Percentiles rank a stretch among this genome's conserved stretches.
Conservation (phyloP, 2,888 invertebrate species). For the Maniola hyperantus region DNA sequence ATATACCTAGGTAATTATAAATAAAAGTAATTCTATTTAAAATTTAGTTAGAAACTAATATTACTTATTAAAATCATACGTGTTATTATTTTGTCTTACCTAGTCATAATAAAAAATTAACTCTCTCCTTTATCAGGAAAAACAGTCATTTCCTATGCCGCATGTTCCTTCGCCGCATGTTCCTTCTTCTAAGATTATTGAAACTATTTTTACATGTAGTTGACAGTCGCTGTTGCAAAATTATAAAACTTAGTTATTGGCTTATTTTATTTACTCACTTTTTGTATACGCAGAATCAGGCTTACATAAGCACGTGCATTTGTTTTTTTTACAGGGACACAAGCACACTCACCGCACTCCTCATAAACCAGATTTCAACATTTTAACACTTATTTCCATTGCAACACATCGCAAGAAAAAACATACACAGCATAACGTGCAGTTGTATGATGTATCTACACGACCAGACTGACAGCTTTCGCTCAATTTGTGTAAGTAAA, state of each 20-base stretch:
- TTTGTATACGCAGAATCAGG: slow-evolving; percentile 58
- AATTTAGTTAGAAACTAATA: too few species aligned
- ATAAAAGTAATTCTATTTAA: too few species aligned
- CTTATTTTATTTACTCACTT: slow-evolving; percentile 58
- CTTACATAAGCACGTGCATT: slow-evolving; percentile 77
- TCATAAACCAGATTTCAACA: slow-evolving; percentile 77
- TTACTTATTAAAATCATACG: too few species aligned
- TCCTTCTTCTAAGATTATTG: too few species aligned
- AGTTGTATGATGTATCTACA: slow-evolving; percentile 51
- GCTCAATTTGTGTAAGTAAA: slow-evolving; percentile 50
- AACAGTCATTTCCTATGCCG: too few species aligned
- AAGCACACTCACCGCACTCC: slow-evolving; percentile 65
- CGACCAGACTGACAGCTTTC: slow-evolving; percentile 59
- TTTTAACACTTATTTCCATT: slow-evolving; percentile 78
- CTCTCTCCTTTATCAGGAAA: too few species aligned
- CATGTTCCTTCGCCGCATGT: too few species aligned
- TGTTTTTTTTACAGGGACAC: slow-evolving; percentile 65
- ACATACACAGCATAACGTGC: slow-evolving; percentile 63
- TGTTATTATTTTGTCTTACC: too few species aligned
- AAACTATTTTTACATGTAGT: too few species aligned
- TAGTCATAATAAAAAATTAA: too few species aligned
- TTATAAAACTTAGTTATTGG: background rate
- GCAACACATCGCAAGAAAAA: slow-evolving; percentile 71
- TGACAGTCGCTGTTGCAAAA: background rate
- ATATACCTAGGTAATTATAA: too few species aligned